Conservation (phyloP, 2,888 invertebrate genomes). For the Panorpa germanica region DNA sequence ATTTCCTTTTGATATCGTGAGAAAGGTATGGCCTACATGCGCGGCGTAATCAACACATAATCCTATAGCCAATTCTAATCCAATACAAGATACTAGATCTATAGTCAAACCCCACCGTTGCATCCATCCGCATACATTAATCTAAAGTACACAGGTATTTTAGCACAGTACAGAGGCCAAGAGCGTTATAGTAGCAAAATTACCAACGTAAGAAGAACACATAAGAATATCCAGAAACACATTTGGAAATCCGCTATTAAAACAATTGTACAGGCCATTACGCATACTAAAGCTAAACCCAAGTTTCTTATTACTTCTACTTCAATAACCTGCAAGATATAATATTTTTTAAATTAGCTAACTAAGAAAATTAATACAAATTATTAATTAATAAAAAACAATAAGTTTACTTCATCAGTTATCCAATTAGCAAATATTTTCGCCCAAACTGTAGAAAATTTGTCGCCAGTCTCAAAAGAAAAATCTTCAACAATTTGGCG, state of each 20-base stretch:
- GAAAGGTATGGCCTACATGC: conserved; percentile 63
- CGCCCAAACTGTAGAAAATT: conserved; percentile 49
- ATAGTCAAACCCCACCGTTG: conserved; percentile 66
- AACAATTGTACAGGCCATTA: conserved; percentile 58
- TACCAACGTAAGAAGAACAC: conserved; percentile 51
- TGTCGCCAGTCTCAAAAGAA: conserved; percentile 38
- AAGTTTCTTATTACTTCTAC: conserved; percentile 59
- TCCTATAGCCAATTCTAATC: conserved; percentile 61
- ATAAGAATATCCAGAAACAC: conserved; percentile 60
- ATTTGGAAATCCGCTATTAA: conserved; percentile 59
- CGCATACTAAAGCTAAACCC: conserved; percentile 52
- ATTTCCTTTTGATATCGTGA: conserved; percentile 35
- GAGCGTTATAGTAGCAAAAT: conserved; percentile 12
- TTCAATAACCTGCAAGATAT: conserved; percentile 35
- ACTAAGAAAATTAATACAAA: neutral
- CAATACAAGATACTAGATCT: conserved; percentile 64
- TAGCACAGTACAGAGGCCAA: conserved; percentile 3
- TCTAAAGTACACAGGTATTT: conserved; percentile 16
- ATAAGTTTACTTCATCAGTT: conserved; percentile 43
- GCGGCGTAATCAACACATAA: conserved; percentile 72
- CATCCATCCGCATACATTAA: conserved; percentile 60
- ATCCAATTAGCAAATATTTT: conserved; percentile 56
- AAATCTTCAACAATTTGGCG: conserved; percentile 32
- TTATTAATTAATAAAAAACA: conserved; percentile 6
- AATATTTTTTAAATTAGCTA: conserved; percentile 7